These are phyloP conservation scores for Struthidea cinerea DNA, from an alignment of 2,113 vertebrate genomes.

Conservation along the genomic window DNA sequence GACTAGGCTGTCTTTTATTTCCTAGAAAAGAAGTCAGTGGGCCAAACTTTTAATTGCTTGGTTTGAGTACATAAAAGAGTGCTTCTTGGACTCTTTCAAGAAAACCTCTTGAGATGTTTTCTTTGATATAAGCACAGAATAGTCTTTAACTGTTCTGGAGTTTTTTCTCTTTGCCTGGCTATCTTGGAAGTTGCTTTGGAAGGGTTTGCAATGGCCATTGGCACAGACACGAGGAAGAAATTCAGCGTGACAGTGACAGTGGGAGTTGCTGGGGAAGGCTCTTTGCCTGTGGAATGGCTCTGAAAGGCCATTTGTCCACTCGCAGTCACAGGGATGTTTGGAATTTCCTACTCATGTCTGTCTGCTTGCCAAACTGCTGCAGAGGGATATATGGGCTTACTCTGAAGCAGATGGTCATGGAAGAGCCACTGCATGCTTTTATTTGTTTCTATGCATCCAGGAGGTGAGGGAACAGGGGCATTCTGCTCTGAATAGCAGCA, in stretches of 20 bases:
- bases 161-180: not conserved
- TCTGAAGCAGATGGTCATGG: not conserved
- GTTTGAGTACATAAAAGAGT: not conserved
- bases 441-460: not conserved
- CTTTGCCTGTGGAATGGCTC: not conserved
- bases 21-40: not conserved
- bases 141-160: not conserved
- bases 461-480: not conserved
- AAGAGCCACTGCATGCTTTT: not conserved
- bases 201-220: not conserved
- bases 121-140: not conserved
- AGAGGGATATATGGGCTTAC: not conserved
- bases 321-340: not conserved
- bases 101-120: not conserved
- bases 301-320: not conserved
- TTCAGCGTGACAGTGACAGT: not conserved
- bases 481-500: not conserved
- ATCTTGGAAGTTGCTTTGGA: not conserved
- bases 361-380: not conserved
- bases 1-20: not conserved
- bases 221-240: not conserved
- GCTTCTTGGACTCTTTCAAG: not conserved
- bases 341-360: not conserved
- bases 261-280: not conserved
- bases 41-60: not conserved